These are phyloP conservation scores for Gari tellinella DNA, from an alignment of 2,888 invertebrate genomes.

Conservation along the genomic window DNA sequence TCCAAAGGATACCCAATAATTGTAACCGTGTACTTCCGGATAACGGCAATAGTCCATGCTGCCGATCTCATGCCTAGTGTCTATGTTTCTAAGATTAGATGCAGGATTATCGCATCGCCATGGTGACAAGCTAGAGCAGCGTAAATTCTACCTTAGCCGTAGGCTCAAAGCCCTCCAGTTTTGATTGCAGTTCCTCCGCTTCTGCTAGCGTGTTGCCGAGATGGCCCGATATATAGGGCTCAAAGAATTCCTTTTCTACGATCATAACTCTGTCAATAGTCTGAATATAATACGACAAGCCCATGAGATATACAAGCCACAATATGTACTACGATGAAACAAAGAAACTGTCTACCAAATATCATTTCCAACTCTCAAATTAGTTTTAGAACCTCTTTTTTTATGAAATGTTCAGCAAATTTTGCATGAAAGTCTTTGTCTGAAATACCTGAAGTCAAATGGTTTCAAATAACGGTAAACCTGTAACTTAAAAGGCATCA, in stretches of 20 bases:
- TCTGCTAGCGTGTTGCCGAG: slow-evolving; percentile 76
- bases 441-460: too few species aligned
- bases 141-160: slow-evolving; percentile 75
- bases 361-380: background rate
- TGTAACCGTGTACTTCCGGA: too few species aligned
- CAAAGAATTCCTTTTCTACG: slow-evolving; percentile 79
- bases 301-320: background rate
- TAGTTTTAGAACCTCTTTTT: too few species aligned
- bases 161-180: slow-evolving; percentile 77
- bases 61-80: too few species aligned
- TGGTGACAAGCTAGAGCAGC: slow-evolving; percentile 27
- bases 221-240: slow-evolving; percentile 79
- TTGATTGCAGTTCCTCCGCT: slow-evolving; percentile 75
- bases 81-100: too few species aligned
- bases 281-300: slow-evolving; percentile 62
- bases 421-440: too few species aligned
- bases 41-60: too few species aligned
- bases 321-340: slow-evolving; percentile 32
- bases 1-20: too few species aligned
- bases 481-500: too few species aligned
- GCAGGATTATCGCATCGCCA: slow-evolving; percentile 1
- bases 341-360: slow-evolving; percentile 1
- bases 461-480: too few species aligned
- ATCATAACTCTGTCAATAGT: slow-evolving; percentile 80
- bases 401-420: too few species aligned